Evolutionary conservation across 2,888 invertebrate species (phyloP), one percentile per base, ranked within the genome.

Genomic region (Aporophyla nigra): DNA sequence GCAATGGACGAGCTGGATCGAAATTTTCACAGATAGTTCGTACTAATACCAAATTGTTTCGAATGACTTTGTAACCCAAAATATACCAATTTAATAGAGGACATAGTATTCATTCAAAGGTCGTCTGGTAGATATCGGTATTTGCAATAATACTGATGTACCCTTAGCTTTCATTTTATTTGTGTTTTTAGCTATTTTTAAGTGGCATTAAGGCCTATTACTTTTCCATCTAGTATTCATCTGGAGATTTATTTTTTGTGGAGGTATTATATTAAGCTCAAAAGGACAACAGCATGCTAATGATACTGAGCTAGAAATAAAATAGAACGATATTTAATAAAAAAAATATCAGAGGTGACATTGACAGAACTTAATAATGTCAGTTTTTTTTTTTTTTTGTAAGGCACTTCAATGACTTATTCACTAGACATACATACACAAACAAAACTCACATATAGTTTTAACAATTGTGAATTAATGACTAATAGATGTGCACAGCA

Each of bases 141-240:
- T 76, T 54, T 61, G 27, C 12, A 61, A 51, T 54, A 61, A 43
- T 54, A 76, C 16, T 5, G 5, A 59, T 56, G 56, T 65, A 40
- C 9, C 43, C 33, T 65, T 21, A n/a, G 46, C 40, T 54, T 61
- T 81, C 33, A 65, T 74, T 49, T 74, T 53, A 40, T 40, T 46
- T 59, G 51, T 59, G 51, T 82, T 76, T 27, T 54, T 21, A 54
- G 27, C 27, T 66, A 21, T 66, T 75, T 80, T 43, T 56, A 2
- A 54, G 49, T 53, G n/a, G 27, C 14, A 75, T 16, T 54, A 76
- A 33, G 16, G 49, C 14, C 0, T 61, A 61, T 82, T 75, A 66
- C 27, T 59, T 40, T 76, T 27, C 1, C n/a, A 76, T 66, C 2
- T 59, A 16, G 33, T 65, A 53, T 78, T 81, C 24, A 77, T 63